phyloP scores from a whole-genome alignment of 2,888 invertebrate species.

The Aradus depressus region DNA sequence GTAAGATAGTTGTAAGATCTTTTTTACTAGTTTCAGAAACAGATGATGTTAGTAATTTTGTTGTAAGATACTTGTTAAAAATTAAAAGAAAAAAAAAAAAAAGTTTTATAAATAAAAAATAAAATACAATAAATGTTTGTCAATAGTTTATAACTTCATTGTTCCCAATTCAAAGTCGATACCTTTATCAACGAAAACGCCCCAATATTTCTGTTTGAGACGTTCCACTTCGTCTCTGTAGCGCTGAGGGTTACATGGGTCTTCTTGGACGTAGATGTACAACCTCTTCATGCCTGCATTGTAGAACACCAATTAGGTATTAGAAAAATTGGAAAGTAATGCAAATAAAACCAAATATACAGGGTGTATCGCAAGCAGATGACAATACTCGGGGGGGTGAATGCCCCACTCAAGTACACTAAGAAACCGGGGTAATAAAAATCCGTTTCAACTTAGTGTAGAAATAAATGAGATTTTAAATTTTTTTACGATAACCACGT shows the following conservation, averaged over 20 bases:
- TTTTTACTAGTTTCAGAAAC: background rate
- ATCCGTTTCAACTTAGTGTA: too few relatives aligned
- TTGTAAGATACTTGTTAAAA: background rate
- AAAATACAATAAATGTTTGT: too few relatives aligned
- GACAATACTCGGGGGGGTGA: too few relatives aligned
- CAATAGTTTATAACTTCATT: slow-evolving; percentile 1
- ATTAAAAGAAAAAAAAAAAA: too few relatives aligned
- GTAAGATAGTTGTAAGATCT: too few relatives aligned
- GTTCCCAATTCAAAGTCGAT: background rate
- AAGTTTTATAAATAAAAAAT: too few relatives aligned
- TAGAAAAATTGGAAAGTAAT: background rate
- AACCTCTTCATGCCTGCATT: slow-evolving; percentile 4
- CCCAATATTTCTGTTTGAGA: background rate
- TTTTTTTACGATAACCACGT: too few relatives aligned
- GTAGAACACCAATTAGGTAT: background rate
- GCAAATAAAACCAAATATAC: too few relatives aligned
- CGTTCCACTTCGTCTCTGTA: background rate
- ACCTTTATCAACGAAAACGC: background rate
- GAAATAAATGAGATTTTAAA: too few relatives aligned
- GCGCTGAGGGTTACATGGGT: background rate
- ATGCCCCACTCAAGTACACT: too few relatives aligned
- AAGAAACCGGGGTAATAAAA: too few relatives aligned
- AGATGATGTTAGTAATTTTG: background rate
- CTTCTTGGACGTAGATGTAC: background rate
- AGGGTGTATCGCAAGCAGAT: too few relatives aligned